phyloP scores from a whole-genome alignment of 2,888 invertebrate species.

The Drosophila paracracens region DNA sequence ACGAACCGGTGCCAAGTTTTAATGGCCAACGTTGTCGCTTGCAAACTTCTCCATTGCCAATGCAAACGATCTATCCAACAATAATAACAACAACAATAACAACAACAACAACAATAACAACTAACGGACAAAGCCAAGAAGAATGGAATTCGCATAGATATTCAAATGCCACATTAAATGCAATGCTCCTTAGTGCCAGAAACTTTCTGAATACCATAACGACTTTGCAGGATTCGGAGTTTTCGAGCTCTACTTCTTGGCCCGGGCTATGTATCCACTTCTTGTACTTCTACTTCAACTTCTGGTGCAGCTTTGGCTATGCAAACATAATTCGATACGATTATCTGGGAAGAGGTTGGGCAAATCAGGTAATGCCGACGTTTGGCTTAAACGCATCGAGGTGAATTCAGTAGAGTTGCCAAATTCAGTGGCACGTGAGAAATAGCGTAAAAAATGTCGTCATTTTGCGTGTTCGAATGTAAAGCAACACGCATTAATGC shows the following conservation, averaged over 20 bases:
- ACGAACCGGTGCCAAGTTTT: constrained; percentile 40
- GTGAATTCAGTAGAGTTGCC: constrained; percentile 26
- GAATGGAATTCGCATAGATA: constrained; percentile 32
- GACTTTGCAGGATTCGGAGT: constrained; percentile 13
- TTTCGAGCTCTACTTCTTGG: constrained; percentile 4
- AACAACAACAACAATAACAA: constrained; percentile 23
- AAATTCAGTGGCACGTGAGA: constrained; percentile 2
- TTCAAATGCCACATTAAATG: constrained; percentile 56
- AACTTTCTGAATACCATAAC: constrained; percentile 33
- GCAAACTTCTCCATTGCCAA: constrained; percentile 65
- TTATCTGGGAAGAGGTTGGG: background rate
- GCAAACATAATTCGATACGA: background rate
- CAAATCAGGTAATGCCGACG: background rate
- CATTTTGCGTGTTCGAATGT: constrained; percentile 55
- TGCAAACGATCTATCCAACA: constrained; percentile 59
- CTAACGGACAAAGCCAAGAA: background rate
- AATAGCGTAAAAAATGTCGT: constrained; percentile 6
- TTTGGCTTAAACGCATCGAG: constrained; percentile 61
- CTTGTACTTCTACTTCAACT: background rate
- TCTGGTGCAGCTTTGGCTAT: background rate
- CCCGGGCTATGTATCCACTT: background rate
- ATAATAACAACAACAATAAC: constrained; percentile 14
- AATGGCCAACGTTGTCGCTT: constrained; percentile 42
- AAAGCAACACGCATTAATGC: constrained; percentile 69
- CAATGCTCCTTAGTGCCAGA: constrained; percentile 36